phyloP scores from a whole-genome alignment of 2,113 vertebrate genomes.

The Cebidichthys violaceus region DNA sequence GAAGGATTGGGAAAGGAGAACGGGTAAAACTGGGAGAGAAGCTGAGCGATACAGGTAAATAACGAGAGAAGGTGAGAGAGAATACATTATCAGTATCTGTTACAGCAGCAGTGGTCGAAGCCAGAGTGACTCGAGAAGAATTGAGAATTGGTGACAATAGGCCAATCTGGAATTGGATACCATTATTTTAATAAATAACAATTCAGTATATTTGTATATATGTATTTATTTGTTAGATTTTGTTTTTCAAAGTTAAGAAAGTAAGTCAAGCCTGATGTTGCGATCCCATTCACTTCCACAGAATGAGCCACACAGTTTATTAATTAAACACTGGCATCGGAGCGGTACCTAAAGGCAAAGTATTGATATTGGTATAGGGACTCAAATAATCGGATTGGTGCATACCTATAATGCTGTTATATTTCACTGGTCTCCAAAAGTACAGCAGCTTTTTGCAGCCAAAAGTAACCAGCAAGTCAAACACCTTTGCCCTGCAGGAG shows the following conservation, averaged over 20 bases:
- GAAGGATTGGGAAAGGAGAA: background rate
- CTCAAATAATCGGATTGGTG: background rate
- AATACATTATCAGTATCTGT: background rate
- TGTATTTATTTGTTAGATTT: too few relatives aligned
- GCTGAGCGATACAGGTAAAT: background rate
- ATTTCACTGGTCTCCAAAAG: background rate
- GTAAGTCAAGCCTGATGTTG: too few relatives aligned
- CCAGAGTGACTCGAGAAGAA: too few relatives aligned
- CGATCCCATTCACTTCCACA: too few relatives aligned
- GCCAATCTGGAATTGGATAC: too few relatives aligned
- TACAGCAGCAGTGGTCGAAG: constrained; percentile 8
- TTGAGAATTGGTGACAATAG: too few relatives aligned
- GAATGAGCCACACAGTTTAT: too few relatives aligned
- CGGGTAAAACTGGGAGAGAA: background rate
- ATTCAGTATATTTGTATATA: too few relatives aligned
- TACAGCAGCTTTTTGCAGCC: background rate
- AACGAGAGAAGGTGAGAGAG: constrained; percentile 20
- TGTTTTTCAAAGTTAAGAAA: too few relatives aligned
- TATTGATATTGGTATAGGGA: background rate
- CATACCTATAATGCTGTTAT: background rate
- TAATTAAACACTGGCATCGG: too few relatives aligned
- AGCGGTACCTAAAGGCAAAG: background rate
- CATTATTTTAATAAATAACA: too few relatives aligned
- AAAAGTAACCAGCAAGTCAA: background rate
- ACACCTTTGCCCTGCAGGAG: background rate